phyloP scores from a whole-genome alignment of 2,888 invertebrate genomes.

The Ectemnius continuus region DNA sequence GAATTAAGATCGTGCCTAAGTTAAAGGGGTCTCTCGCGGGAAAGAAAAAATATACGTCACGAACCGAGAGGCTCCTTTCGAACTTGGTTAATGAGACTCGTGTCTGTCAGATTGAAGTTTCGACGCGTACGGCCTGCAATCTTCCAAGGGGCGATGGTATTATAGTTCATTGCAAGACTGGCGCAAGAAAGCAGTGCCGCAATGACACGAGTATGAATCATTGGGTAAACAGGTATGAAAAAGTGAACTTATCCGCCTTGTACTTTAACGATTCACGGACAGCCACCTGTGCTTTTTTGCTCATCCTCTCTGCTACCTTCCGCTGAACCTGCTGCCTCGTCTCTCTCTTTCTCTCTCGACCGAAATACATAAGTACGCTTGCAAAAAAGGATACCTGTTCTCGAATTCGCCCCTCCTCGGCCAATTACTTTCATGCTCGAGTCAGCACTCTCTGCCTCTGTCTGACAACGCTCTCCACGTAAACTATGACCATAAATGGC shows the following conservation, averaged over 20 bases:
- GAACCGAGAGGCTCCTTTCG: neutral
- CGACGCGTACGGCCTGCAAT: neutral
- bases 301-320: neutral
- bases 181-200: neutral
- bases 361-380: neutral
- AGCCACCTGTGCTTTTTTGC: constrained; percentile 7
- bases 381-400: too few species aligned
- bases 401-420: too few species aligned
- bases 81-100: neutral
- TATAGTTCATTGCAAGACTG: neutral
- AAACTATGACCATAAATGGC: too few species aligned
- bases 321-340: neutral
- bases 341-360: neutral
- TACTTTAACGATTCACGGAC: constrained; percentile 9
- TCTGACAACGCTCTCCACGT: too few species aligned
- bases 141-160: neutral
- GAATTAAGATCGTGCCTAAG: constrained; percentile 25
- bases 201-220: constrained; percentile 1
- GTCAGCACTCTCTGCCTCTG: too few species aligned
- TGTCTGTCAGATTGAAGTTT: neutral
- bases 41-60: neutral
- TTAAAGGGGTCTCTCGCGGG: neutral
- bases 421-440: too few species aligned
- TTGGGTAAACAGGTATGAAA: constrained; percentile 4
- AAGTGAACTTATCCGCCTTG: constrained; percentile 6